These are phyloP conservation scores for Bryconaethiops microstoma DNA, from an alignment of 2,797 vertebrate genomes.

Conservation along the genomic window DNA sequence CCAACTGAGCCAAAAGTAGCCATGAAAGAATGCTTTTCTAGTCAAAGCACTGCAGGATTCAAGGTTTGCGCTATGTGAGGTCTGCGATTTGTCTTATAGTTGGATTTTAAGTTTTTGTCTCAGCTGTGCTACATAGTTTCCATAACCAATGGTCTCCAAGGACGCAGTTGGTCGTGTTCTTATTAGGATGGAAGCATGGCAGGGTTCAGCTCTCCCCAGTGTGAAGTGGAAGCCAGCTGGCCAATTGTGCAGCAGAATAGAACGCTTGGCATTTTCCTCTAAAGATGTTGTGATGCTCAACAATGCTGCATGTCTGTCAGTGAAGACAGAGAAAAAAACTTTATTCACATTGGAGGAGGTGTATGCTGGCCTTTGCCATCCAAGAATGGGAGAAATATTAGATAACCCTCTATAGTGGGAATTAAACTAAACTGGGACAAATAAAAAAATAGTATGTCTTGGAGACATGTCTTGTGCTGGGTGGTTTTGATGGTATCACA, in stretches of 20 bases:
- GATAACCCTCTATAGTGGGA: no score
- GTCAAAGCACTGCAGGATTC: neutral
- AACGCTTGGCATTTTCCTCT: neutral
- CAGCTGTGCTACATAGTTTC: neutral
- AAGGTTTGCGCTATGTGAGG: neutral
- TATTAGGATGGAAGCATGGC: neutral
- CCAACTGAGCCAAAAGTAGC: neutral
- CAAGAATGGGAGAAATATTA: neutral
- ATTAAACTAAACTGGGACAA: neutral
- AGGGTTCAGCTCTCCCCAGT: neutral
- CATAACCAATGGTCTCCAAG: neutral
- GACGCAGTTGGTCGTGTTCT: neutral
- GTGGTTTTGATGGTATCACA: no score
- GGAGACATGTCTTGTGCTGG: neutral
- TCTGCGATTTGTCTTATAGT: neutral
- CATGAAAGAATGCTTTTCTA: neutral
- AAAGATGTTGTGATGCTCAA: conserved; percentile 16
- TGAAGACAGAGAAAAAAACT: neutral
- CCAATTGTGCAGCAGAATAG: conserved; percentile 3
- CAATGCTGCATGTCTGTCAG: conserved; percentile 1
- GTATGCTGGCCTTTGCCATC: conserved; percentile 1
- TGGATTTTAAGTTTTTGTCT: neutral
- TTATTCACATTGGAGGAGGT: neutral
- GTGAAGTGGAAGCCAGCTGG: conserved; percentile 7
- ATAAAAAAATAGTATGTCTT: neutral